Evolutionary conservation across 2,113 vertebrate genomes (phyloP).

Genomic region (Erythrocercus mccallii): DNA sequence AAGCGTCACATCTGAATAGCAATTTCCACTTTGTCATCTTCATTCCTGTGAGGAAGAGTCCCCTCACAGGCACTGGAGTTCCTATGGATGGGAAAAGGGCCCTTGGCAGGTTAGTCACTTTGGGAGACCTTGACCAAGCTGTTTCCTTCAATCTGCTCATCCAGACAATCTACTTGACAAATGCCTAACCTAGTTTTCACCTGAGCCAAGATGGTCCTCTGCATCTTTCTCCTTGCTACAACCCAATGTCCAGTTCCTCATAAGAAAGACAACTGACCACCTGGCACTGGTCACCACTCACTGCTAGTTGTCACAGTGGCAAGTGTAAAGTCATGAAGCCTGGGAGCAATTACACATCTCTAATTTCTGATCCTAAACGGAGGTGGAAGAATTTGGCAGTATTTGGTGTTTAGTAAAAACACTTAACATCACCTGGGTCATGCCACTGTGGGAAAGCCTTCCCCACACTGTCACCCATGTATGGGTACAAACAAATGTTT

Average conservation of each 20-base stretch:
- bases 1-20: not conserved
- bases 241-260: not conserved
- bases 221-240: not conserved
- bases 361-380: not conserved
- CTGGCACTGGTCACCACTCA: not conserved
- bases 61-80: not conserved
- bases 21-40: not conserved
- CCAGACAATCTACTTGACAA: not conserved
- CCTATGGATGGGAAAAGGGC: not conserved
- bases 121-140: not conserved
- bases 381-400: not conserved
- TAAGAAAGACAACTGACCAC: not conserved
- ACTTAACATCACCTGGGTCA: not conserved
- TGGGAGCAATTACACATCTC: accelerated
- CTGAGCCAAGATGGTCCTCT: not conserved
- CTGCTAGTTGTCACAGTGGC: not conserved
- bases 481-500: not conserved
- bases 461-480: accelerated
- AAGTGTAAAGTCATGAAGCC: not conserved
- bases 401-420: not conserved
- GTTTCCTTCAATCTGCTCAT: not conserved
- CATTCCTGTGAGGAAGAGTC: not conserved
- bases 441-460: not conserved
- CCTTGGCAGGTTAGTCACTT: not conserved
- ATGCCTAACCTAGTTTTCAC: not conserved